phyloP scores from a whole-genome alignment of 2,113 vertebrate species.

The Verasper variegatus region DNA sequence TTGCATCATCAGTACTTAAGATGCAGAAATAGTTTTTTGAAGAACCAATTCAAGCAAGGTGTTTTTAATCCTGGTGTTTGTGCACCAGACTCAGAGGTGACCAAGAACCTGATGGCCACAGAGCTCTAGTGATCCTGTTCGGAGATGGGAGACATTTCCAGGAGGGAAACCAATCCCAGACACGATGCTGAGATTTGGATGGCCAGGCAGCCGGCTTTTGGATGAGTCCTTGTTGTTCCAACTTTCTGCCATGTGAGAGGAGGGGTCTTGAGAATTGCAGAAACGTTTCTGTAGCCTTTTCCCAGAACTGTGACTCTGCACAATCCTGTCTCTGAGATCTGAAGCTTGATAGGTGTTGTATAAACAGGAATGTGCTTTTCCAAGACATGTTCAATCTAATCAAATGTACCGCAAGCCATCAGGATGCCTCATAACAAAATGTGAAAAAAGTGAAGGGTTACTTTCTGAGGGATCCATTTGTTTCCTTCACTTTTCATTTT shows the following conservation, averaged over 20 bases:
- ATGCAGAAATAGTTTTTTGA: no score
- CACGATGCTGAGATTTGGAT: neutral
- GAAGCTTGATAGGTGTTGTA: neutral
- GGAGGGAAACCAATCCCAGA: neutral
- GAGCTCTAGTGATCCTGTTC: neutral
- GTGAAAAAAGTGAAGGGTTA: neutral
- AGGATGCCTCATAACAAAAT: neutral
- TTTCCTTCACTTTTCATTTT: slow-evolving; percentile 27
- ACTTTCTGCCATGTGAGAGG: neutral
- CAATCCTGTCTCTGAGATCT: no score
- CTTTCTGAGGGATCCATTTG: neutral
- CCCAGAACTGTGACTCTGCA: neutral
- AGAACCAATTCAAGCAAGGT: no score
- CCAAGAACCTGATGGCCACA: neutral
- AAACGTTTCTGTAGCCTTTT: neutral
- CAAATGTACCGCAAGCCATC: neutral
- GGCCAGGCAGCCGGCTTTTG: neutral
- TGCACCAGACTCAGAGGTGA: neutral
- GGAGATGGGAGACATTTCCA: neutral
- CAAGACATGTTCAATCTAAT: neutral
- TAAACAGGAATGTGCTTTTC: neutral
- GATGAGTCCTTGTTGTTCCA: neutral
- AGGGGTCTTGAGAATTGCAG: neutral
- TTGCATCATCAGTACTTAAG: no score
- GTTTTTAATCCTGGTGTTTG: no score